Conservation (phyloP, 30 jellyfish, hydroid and myxozoan species). For the Phacellophora camtschatica region DNA sequence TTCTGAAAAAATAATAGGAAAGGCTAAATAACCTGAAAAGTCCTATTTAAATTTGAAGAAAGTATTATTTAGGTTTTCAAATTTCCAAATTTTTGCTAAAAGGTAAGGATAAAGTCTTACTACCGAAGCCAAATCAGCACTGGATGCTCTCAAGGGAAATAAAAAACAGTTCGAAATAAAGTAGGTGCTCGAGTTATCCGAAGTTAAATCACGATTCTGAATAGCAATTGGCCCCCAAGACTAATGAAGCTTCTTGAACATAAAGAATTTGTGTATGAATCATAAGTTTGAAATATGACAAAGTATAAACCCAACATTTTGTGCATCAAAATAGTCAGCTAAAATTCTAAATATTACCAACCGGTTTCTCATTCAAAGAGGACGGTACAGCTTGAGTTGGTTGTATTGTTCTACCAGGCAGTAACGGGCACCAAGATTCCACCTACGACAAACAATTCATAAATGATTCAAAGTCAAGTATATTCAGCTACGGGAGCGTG, state of each 20-base stretch:
- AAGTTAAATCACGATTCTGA: too few relatives aligned
- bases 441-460: too few relatives aligned
- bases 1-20: conserved; percentile 30
- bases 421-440: conserved; percentile 89
- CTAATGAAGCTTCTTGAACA: too few relatives aligned
- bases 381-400: background rate
- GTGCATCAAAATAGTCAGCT: background rate
- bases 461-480: background rate
- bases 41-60: background rate
- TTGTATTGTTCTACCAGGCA: conserved; percentile 65
- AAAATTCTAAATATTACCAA: conserved; percentile 3
- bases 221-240: too few relatives aligned
- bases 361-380: conserved; percentile 60
- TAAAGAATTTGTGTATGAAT: too few relatives aligned
- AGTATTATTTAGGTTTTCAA: background rate
- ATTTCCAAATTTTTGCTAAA: background rate
- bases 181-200: too few relatives aligned
- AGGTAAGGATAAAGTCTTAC: background rate
- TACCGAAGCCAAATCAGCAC: background rate
- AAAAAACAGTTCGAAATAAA: too few relatives aligned
- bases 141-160: too few relatives aligned
- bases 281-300: too few relatives aligned
- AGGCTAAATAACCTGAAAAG: background rate
- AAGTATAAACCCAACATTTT: background rate
- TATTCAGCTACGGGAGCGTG: background rate